Conservation (phyloP, 2,888 invertebrate species). For the Folsomia candida region DNA sequence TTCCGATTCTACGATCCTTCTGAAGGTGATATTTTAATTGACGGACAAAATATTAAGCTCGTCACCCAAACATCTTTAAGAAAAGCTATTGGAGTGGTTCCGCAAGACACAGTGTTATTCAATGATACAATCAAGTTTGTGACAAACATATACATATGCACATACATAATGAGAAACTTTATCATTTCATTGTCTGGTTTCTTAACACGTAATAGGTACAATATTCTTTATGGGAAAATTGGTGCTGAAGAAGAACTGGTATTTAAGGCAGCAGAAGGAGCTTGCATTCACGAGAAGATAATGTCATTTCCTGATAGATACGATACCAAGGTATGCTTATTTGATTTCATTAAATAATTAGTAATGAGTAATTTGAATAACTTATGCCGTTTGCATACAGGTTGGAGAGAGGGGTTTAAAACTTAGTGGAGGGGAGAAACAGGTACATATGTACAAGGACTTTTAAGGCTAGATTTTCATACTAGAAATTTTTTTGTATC, state of each 20-base stretch:
- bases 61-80: constrained; percentile 82
- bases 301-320: constrained; percentile 86
- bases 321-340: constrained; percentile 66
- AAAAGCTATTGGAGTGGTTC: constrained; percentile 85
- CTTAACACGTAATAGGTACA: constrained; percentile 64
- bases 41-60: constrained; percentile 82
- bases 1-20: constrained; percentile 96
- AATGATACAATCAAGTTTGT: constrained; percentile 79
- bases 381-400: constrained; percentile 53
- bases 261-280: constrained; percentile 82
- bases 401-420: constrained; percentile 94
- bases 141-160: too few species aligned
- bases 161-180: background rate
- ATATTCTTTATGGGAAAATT: constrained; percentile 87
- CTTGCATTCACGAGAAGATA: constrained; percentile 91
- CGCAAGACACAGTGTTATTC: constrained; percentile 94
- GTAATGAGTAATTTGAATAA: constrained; percentile 8
- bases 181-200: constrained; percentile 27
- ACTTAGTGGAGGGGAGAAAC: constrained; percentile 96
- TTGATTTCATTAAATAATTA: background rate
- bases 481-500: background rate
- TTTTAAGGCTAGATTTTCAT: background rate
- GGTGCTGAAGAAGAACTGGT: constrained; percentile 76
- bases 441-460: constrained; percentile 54
- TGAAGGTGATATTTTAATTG: constrained; percentile 79